phyloP scores from a whole-genome alignment of 2,888 invertebrate genomes.

The Hydropsyche betteni region DNA sequence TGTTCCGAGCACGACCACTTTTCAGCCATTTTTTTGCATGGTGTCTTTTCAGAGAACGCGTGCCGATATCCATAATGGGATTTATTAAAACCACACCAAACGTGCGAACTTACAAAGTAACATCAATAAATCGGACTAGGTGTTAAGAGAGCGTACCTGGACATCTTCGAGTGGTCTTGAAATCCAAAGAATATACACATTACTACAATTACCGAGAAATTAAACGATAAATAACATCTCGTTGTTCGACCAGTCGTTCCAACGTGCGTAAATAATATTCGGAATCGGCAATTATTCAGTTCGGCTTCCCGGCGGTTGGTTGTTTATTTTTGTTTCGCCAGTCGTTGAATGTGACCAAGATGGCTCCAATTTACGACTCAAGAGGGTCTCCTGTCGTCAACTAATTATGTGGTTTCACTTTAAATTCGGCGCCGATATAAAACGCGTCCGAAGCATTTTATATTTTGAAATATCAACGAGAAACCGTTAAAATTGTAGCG shows the following conservation, averaged over 20 bases:
- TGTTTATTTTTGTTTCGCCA: background rate
- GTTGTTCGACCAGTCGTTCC: background rate
- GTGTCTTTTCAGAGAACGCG: slow-evolving; percentile 33
- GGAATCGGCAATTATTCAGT: slow-evolving; percentile 1
- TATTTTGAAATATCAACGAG: slow-evolving; percentile 10
- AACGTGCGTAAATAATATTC: background rate
- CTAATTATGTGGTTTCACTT: slow-evolving; percentile 36
- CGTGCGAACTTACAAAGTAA: background rate
- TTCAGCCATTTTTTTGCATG: slow-evolving; percentile 4
- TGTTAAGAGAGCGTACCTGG: background rate
- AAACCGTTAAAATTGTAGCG: background rate
- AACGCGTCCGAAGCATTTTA: background rate
- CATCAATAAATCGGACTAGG: too few relatives aligned
- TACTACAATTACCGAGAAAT: background rate
- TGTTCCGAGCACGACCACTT: slow-evolving; percentile 35
- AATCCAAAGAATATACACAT: background rate
- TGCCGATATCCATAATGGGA: slow-evolving; percentile 44
- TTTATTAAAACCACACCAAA: slow-evolving; percentile 46
- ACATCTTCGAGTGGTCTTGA: background rate
- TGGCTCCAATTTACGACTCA: slow-evolving; percentile 17
- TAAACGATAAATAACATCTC: background rate
- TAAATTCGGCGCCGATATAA: slow-evolving; percentile 30
- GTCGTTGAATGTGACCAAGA: slow-evolving; percentile 4
- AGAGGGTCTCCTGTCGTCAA: slow-evolving; percentile 15
- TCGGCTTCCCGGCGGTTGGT: background rate